Percentiles rank a stretch among this genome's conserved stretches.
Evolutionary conservation across 2,797 vertebrate species (phyloP).

Genomic region (Anas georgica): DNA sequence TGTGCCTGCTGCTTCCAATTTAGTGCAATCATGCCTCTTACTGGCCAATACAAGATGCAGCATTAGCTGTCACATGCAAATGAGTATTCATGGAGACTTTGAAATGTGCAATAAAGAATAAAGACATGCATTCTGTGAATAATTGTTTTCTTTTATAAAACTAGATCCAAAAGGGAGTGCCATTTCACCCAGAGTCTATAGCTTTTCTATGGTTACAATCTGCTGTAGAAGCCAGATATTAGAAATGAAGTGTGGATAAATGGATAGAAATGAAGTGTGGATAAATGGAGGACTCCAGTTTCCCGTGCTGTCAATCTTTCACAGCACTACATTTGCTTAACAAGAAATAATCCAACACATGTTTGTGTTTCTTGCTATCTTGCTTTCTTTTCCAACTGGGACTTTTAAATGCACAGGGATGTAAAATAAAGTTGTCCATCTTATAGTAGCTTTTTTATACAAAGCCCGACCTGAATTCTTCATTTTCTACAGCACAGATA

Average conservation of each 20-base stretch:
- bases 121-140: conserved; percentile 66
- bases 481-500: background rate
- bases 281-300: conserved; percentile 70
- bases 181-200: conserved; percentile 67
- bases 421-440: conserved; percentile 26
- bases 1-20: conserved; percentile 82
- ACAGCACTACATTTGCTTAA: conserved; percentile 55
- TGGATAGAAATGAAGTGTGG: conserved; percentile 28
- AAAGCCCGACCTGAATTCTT: conserved; percentile 26
- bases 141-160: conserved; percentile 74
- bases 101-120: conserved; percentile 75
- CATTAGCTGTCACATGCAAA: conserved; percentile 78
- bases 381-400: conserved; percentile 43
- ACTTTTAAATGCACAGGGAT: conserved; percentile 29
- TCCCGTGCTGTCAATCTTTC: conserved; percentile 56
- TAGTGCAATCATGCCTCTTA: conserved; percentile 84
- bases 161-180: conserved; percentile 64
- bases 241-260: conserved; percentile 60
- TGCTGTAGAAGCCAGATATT: conserved; percentile 70
- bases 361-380: conserved; percentile 59
- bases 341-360: conserved; percentile 55
- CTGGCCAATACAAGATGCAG: conserved; percentile 79
- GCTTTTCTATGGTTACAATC: conserved; percentile 67
- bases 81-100: conserved; percentile 70
- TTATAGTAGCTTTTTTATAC: background rate